A percentile compares a stretch with the other conserved stretches of the same genome.
These are phyloP conservation scores for Paramormyrops hopkinsi DNA, from an alignment of 2,797 vertebrate genomes.

Conservation along the genomic window DNA sequence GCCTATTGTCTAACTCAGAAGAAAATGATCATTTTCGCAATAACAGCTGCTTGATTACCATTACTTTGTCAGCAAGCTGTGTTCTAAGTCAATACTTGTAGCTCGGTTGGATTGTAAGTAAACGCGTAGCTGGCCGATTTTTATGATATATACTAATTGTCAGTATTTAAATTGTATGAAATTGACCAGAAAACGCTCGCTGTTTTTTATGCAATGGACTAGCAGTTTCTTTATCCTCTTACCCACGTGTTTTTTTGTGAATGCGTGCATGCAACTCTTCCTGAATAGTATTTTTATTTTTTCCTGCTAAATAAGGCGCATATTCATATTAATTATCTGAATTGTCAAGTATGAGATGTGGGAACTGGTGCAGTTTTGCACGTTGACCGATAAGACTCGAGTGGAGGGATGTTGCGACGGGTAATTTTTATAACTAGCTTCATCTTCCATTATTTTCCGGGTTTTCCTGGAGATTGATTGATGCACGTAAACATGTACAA, in stretches of 20 bases:
- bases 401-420: neutral
- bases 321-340: neutral
- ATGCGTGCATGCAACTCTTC: neutral
- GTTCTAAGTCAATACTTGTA: neutral
- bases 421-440: neutral
- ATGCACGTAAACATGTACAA: neutral
- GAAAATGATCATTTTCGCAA: neutral
- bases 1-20: neutral
- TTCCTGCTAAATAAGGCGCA: neutral
- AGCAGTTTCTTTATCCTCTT: neutral
- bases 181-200: neutral
- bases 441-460: neutral
- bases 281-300: neutral
- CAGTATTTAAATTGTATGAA: neutral
- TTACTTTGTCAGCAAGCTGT: constrained; percentile 3
- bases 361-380: neutral
- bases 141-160: neutral
- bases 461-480: neutral
- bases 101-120: neutral
- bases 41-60: neutral
- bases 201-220: neutral
- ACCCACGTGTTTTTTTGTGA: neutral
- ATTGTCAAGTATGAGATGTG: neutral
- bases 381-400: neutral
- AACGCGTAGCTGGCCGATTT: neutral